Base-by-base conservation (phyloP, 2,888 invertebrate species). In the Stenichneumon culpator region DNA sequence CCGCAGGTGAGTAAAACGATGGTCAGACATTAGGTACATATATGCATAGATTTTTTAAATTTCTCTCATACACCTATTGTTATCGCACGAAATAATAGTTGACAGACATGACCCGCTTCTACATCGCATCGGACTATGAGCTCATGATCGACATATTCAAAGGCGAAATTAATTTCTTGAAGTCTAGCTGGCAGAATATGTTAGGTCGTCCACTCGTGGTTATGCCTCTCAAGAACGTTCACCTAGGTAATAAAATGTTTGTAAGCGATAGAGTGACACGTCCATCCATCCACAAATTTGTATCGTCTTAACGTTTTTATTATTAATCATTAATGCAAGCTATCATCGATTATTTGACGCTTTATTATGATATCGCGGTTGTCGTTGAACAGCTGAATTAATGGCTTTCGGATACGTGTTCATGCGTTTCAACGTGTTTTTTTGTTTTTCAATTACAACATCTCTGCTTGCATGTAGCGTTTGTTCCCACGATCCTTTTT, bases 141-240 rank as follows among this genome's bases (percentile, higher is more conserved):
- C 96, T 99, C 95, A 97, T 99, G 97, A 97, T 99, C 94, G 99
- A 99, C 95, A 98, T 98, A 94, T 97, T 99, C 95, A 98, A 98
- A 96, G 98, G 98, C 91, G 99, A 99, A 95, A 97, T 99, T 93
- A 97, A 98, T 96, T 99, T 99, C 96, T 97, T 99, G 95, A 99
- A 99, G 96, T 98, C 98, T 92, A 98, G 98, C 95, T 99, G 99
- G 99, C 98, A 98, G 95, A 98, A 98, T 95, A 98, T 98, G 95
- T 96, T 99, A 94, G 99, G 99, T 92, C 96, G 99, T 92, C 99
- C 99, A 87, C 96, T 98, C 93, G 97, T 99, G 94, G 97, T 98
- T 89, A 96, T 99, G 95, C 97, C 97, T 94, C 96, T 97, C 95
- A 97, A 97, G 96, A 97, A 97, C 95, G 96, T 97, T 94, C 97